Evolutionary conservation across 1,140 invertebrate species (phyloP), one percentile per base, ranked within the genome.

Genomic region (Pectinophora gossypiella): DNA sequence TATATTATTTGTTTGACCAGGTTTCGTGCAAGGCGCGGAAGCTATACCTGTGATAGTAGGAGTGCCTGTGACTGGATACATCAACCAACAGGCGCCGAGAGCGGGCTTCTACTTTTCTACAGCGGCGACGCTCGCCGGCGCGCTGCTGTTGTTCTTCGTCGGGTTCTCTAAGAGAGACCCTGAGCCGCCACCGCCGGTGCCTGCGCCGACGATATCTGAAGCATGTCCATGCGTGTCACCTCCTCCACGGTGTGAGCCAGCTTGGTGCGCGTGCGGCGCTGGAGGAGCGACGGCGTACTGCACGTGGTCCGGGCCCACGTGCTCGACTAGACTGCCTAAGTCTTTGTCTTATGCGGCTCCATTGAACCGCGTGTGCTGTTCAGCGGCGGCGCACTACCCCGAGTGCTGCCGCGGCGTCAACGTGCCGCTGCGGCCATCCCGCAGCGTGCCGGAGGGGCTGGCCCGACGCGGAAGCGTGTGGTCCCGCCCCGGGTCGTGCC

Each of bases 21-120:
- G 89, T 61, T 95, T 95, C 72, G 93, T 97, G 13, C 94, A 95
- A 78, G 95, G 94, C 52, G 94, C 94, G 16, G 93, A 96, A 87
- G 94, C 95, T 19, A 87, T 97, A 52, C 95, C 96, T 2, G 93
- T 96, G 51, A 90, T 97, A 53, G 90, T 97, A 49, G 96, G 96
- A 62, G 93, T 97, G 57, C 95, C 95, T 19, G 91, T 97, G 64
- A 95, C 95, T 48, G 94, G 94, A 61, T 96, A 95, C 72, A 94
- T 96, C 59, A 96, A 95, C 68, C 91, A 93, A 68, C 92, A 90
- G 69, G 92, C 91, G 57, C 91, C 93, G 0, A 90, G 93, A 51
- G 91, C 93, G 3, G 95, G 95, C 9, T 96, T 95, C 80, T 96
- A 95, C 71, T 94, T 95, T 61, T 94, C 94, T 44, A 94, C 93